Evolutionary conservation across 2,113 vertebrate species (phyloP), one percentile per base, ranked within the genome.

Genomic region (Poecilia latipinna): DNA sequence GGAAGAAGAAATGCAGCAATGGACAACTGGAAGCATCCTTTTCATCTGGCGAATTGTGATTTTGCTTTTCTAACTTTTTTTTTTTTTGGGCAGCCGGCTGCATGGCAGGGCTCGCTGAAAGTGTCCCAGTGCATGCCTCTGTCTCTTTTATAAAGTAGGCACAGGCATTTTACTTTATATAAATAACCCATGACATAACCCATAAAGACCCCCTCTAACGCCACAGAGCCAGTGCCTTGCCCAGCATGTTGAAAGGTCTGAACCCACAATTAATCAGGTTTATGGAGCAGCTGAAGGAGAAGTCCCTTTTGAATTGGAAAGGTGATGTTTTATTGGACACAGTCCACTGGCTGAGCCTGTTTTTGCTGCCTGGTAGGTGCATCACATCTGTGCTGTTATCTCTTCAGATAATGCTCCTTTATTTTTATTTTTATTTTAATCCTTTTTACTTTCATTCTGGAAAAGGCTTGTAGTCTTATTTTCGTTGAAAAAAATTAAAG

Each of bases 241-340:
- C 42, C 42, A 64, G 67, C 61, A 54, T 26, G n/a, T 37, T 80
- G 67, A 70, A 70, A 64, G 62, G 61, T 42, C 10, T 64, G 51
- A 72, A 44, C 33, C 48, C 44, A 65, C 54, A 61, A 75, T 83
- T 80, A 88, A 86, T 86, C 75, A 67, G 12, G 60, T 80, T 75
- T 68, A 74, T 68, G 28, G 66, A 66, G 24, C 24, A 74, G 32
- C 72, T 82, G 68, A 78, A 82, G 61, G 63, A 80, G 66, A 68
- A 42, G 37, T 72, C 65, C 42, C 4, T n/a, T 54, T 48, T 57
- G 69, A 68, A 62, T 62, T 13, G 32, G 19, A 15, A 68, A 79
- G 61, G 62, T 61, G 39, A 42, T 51, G 42, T 64, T 78, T 77
- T 68, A 61, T 70, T 78, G 63, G 67, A 26, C 28, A 13, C 60